Evolutionary conservation across 2,797 vertebrate species (phyloP), one percentile per base, ranked within the genome.

Genomic region (Cercopithecus diana): DNA sequence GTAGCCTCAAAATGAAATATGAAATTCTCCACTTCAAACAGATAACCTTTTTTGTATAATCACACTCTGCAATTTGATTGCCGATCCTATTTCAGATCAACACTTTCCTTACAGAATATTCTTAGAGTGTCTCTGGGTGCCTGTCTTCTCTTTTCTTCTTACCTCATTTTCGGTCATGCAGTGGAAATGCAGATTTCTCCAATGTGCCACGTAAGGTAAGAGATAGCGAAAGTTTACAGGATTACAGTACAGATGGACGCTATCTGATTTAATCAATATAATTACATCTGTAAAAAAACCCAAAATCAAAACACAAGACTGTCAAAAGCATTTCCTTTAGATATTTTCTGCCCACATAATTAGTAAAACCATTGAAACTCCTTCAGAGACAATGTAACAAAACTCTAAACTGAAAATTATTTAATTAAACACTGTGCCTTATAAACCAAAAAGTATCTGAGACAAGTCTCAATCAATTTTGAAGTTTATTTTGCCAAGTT

Each of bases 241-340:
- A 98, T 99, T 99, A 98, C 99, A 99, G 98, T 99, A 99, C 93
- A 99, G 99, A 97, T 99, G 99, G 96, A 99, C 99, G 94, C 99
- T 99, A 93, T 99, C 99, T 1, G 99, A 98, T 97, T 99, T 99
- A 97, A 99, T 99, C 97, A 99, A 98, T 93, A 99, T 98, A 96
- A 99, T 99, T 88, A 99, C 99, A 98, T 99, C 99, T 99, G 98
- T 36, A 97, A 98, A 80, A 89, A 92, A 90, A 90, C 97, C 61
- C 91, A 90, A 96, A 96, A 80, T 90, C 36, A 88, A 96, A 91
- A 95, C 55, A 97, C 41, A 93, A 93, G 72, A 93, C 7, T 57
- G 43, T 96, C 48, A 97, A 85, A 95, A 33, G 26, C 55, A 92
- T 96, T 96, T 93, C 55, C 24, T 87, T 96, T 72, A 93, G 55